These are phyloP conservation scores for Sorex araneus DNA, from an alignment of 2,113 vertebrate species.

Conservation along the genomic window DNA sequence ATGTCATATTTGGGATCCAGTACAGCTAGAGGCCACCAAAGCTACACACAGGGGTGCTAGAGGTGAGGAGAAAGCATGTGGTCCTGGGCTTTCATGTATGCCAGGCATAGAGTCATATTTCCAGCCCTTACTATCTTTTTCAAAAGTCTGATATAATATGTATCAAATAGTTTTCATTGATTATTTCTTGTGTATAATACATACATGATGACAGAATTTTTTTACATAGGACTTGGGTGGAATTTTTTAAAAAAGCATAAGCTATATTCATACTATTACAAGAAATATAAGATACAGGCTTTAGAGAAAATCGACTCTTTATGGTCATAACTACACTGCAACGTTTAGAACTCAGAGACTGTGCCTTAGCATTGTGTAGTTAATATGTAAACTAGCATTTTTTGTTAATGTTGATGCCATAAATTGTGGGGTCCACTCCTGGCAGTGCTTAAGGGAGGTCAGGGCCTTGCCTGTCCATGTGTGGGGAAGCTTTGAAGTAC, in stretches of 20 bases:
- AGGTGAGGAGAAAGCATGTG: no score
- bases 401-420: no score
- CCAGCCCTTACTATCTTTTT: background rate
- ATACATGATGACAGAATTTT: background rate
- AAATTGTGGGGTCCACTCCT: no score
- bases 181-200: background rate
- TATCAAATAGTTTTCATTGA: background rate
- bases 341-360: background rate
- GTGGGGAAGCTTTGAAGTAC: no score
- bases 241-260: conserved; percentile 20
- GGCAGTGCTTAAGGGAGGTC: no score
- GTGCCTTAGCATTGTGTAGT: background rate
- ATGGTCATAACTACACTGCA: background rate
- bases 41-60: no score
- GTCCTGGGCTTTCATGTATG: no score
- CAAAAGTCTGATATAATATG: background rate
- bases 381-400: conserved; percentile 9
- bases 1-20: no score
- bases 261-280: background rate
- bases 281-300: background rate
- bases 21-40: no score
- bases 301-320: background rate
- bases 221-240: background rate
- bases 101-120: no score
- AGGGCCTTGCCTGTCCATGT: no score